Evolutionary conservation across 2,113 vertebrate genomes (phyloP), one percentile per base, ranked within the genome.

Genomic region (Onychostruthus taczanowskii): DNA sequence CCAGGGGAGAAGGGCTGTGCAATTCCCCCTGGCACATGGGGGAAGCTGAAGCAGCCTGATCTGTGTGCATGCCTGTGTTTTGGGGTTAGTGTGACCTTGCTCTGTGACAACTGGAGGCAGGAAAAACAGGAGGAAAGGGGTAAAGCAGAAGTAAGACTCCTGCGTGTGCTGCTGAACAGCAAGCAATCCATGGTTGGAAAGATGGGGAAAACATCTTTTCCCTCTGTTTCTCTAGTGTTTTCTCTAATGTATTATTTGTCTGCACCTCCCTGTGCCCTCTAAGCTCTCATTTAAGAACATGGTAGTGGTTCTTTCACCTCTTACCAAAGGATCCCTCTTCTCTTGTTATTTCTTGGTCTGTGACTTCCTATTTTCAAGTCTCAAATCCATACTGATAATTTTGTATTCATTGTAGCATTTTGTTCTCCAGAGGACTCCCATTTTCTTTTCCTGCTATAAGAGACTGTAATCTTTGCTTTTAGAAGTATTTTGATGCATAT

Each of bases 1-100:
- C 41, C 30, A 43, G 19, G 5, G 2, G 16, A 44, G 4, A 50
- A 68, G 10, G 49, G 31, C 15, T 10, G 39, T 12, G 5, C 1
- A 3, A 1, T 33, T 67, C 31, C 19, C 11, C 12, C 1, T 47
- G 69, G 53, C 26, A n/a, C 3, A 1, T 7, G 33, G 37, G 39
- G 52, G 35, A n/a, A 52, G 17, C 22, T 52, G 23, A 11, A 66
- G 2, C 28, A 16, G 24, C 6, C 10, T 7, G 24, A 24, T 37
- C 31, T 49, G 17, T 28, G 33, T 27, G 8, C 16, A 2, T 5
- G 4, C n/a, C 2, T 31, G 9, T 7, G 6, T 30, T 80, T 37
- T 27, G 15, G 21, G 63, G 39, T 43, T 47, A 13, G n/a, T 6
- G 22, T 4, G 53, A 47, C 23, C 56, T 43, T 69, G 23, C 7